Conservation (phyloP, 2,797 vertebrate species). For the Pseudochirops cupreus region DNA sequence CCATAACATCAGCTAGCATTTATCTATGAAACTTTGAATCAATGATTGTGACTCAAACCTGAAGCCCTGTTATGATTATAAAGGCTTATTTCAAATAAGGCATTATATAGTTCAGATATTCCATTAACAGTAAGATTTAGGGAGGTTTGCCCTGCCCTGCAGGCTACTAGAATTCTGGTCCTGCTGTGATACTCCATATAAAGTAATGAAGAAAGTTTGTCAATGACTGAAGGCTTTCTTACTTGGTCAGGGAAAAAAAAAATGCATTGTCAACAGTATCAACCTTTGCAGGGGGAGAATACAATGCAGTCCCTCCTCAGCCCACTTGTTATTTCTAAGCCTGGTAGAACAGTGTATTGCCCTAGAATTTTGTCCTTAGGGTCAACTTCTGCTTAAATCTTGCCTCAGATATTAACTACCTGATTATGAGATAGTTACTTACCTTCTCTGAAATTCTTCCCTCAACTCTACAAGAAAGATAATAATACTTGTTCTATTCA, state of each 20-base stretch:
- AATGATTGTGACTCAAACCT: neutral
- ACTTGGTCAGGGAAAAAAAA: neutral
- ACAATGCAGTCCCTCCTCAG: neutral
- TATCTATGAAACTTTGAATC: neutral
- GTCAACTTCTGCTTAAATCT: neutral
- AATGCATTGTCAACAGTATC: neutral
- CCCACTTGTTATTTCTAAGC: neutral
- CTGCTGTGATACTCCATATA: neutral
- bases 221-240: neutral
- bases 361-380: neutral
- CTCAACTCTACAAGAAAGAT: neutral
- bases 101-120: neutral
- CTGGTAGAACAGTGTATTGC: neutral
- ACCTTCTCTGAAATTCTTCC: neutral
- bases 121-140: neutral
- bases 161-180: neutral
- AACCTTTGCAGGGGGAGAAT: neutral
- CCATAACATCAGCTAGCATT: neutral
- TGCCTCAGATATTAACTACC: neutral
- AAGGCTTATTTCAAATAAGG: neutral
- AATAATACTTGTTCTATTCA: neutral
- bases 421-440: neutral
- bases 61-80: neutral
- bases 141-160: no score
- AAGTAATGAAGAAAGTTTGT: slow-evolving; percentile 4